Evolutionary conservation across 2,113 vertebrate genomes (phyloP).

Genomic region (Garra rufa): DNA sequence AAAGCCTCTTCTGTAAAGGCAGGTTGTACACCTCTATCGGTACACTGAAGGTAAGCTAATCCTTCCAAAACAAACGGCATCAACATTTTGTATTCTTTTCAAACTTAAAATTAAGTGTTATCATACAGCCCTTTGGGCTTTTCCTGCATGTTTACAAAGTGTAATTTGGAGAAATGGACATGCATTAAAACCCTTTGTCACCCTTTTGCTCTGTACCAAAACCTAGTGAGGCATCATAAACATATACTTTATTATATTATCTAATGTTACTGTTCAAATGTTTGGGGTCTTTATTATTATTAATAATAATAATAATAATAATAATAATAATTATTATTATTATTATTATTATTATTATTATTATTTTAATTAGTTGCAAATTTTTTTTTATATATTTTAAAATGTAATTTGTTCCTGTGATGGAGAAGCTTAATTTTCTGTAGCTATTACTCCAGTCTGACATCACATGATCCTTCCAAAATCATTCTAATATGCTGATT

Average conservation of each 20-base stretch:
- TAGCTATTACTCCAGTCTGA: neutral
- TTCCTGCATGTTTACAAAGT: conserved; percentile 38
- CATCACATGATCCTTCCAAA: neutral
- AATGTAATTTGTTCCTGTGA: too few relatives aligned
- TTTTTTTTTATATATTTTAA: too few relatives aligned
- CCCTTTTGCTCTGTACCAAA: conserved; percentile 9
- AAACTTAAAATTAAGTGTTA: neutral
- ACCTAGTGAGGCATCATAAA: neutral
- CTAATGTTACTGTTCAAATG: neutral
- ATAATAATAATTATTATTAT: too few relatives aligned
- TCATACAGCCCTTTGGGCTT: conserved; percentile 22
- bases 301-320: too few relatives aligned
- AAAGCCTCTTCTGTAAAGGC: conserved; percentile 91
- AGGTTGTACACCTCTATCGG: conserved; percentile 92
- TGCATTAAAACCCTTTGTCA: conserved; percentile 10
- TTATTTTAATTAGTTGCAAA: too few relatives aligned
- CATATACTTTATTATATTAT: neutral
- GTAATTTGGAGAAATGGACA: conserved; percentile 17
- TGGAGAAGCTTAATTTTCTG: neutral
- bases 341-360: too few relatives aligned
- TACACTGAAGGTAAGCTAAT: conserved; percentile 93
- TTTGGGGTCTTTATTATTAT: too few relatives aligned
- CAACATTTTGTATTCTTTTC: conserved; percentile 16
- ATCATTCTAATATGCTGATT: neutral
- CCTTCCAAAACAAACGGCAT: conserved; percentile 58